Base-by-base conservation (phyloP, 2,888 invertebrate species). In the Eupithecia inturbata region DNA sequence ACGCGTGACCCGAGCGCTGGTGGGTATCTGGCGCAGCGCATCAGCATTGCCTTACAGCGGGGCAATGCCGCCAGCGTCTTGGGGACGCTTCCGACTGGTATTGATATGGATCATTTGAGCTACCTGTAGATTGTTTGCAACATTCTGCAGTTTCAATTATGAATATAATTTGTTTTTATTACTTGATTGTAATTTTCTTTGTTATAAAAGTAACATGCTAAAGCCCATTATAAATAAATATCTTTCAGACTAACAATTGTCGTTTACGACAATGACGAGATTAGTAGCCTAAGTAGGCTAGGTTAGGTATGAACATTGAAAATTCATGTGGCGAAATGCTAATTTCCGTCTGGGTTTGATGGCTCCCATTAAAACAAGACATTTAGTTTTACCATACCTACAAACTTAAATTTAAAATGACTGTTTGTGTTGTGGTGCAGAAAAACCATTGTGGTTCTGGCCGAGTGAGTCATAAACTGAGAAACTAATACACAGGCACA, bases 281-380 rank as follows among this genome's bases (percentile, higher is more conserved):
- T 45, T 12, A 53, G 22, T 36, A 9, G 9, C 36, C 31, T 5
- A 31, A 0, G 36, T 10, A 53, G 53, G 3, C 53, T 53, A 53
- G n/a, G 31, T 62, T 31, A 3, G 62, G 28, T 62, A 19, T 19
- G 1, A 33, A 63, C 63, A 3, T 14, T 19, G 33, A 33, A 31
- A 4, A 36, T 33, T 64, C 6, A 10, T 64, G 63, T 33, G 33
- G 36, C 63, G n/a, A 36, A 31, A 64, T 64, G 63, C 63, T n/a
- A 64, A 64, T 64, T 31, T 33, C n/a, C 12, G 33, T 64, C 33
- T 64, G 12, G 36, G 6, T 63, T 64, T 64, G 36, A 64, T 64
- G 33, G 12, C 22, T 64, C 26, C 26, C 57, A 62, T 62, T 62
- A 62, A 26, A 57, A 57, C 53, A 57, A 22, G 26, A 57, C 26